Percentiles rank a stretch among this genome's conserved stretches.
phyloP scores from a whole-genome alignment of 2,113 vertebrate genomes.

The Pterophyllum scalare region DNA sequence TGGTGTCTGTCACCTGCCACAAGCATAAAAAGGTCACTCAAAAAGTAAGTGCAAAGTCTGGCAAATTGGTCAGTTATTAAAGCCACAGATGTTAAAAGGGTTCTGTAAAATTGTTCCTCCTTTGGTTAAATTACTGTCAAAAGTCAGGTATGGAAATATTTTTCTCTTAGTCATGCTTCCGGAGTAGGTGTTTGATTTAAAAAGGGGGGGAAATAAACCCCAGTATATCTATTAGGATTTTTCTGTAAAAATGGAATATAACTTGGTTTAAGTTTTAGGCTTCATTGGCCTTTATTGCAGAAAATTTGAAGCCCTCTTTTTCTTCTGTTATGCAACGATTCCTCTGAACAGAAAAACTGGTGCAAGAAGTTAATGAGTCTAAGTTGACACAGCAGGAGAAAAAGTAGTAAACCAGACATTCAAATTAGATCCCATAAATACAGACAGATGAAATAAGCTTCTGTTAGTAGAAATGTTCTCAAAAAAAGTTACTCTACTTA shows the following conservation, averaged over 20 bases:
- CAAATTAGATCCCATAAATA: neutral
- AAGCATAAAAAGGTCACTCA: slow-evolving; percentile 83
- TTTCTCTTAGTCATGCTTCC: neutral
- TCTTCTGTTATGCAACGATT: too few species aligned
- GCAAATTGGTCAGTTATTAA: neutral
- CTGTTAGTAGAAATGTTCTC: neutral
- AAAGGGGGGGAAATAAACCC: too few species aligned
- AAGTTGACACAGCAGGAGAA: neutral
- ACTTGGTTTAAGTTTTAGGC: neutral
- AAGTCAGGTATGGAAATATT: neutral
- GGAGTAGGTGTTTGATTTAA: neutral
- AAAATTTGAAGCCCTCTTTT: too few species aligned
- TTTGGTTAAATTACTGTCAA: neutral
- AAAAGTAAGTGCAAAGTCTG: slow-evolving; percentile 69
- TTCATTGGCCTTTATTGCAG: neutral
- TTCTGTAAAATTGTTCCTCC: neutral
- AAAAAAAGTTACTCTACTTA: neutral
- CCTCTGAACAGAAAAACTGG: too few species aligned
- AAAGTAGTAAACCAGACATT: neutral
- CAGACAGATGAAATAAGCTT: neutral
- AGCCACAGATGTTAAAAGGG: neutral
- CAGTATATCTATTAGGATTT: neutral
- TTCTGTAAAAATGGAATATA: neutral
- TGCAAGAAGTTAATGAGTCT: too few species aligned
- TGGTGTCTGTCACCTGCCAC: slow-evolving; percentile 94